Conservation (phyloP, 2,113 vertebrate genomes). For the Empidonax traillii region DNA sequence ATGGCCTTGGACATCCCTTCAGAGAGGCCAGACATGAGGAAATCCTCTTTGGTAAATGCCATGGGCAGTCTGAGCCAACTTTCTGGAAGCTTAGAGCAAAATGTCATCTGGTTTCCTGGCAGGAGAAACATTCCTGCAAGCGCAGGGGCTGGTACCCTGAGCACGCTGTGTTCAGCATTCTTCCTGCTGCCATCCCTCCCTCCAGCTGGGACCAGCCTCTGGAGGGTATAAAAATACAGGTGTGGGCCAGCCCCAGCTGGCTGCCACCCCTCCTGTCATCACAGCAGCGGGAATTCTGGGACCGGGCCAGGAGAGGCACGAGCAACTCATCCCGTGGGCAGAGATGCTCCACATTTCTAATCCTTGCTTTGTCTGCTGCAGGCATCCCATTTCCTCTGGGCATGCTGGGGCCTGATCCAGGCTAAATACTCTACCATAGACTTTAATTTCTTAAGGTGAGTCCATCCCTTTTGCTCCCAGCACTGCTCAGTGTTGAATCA, state of each 20-base stretch:
- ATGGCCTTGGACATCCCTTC: neutral
- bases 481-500: accelerated
- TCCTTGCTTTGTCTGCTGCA: conserved; percentile 39
- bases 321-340: accelerated
- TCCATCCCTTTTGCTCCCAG: accelerated
- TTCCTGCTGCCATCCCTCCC: neutral
- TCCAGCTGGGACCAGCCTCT: neutral
- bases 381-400: conserved; percentile 98
- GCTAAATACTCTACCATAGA: conserved; percentile 94
- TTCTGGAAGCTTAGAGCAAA: neutral
- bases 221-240: accelerated
- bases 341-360: accelerated
- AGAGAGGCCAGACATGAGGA: neutral
- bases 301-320: neutral
- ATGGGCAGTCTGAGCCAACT: accelerated
- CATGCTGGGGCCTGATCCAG: conserved; percentile 96
- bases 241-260: neutral
- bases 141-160: neutral
- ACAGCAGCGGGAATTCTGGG: neutral
- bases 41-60: neutral
- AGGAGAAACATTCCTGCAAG: neutral
- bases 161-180: accelerated
- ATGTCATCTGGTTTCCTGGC: neutral
- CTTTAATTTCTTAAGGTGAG: conserved; percentile 95
- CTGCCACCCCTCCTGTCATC: neutral